These are phyloP conservation scores for Parotocinclus haroldoi DNA, from an alignment of 2,797 vertebrate genomes.

Conservation along the genomic window DNA sequence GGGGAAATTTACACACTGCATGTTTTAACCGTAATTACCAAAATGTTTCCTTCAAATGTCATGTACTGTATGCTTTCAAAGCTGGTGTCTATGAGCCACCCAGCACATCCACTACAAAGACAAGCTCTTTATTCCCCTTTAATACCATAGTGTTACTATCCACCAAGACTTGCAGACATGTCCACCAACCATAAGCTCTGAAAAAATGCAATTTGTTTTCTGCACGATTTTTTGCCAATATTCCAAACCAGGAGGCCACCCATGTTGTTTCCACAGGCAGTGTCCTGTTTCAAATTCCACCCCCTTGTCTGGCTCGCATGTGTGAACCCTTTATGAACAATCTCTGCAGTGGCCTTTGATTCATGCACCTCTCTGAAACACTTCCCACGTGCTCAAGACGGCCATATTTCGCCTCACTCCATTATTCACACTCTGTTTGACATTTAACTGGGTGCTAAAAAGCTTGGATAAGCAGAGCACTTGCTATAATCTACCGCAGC, in stretches of 20 bases:
- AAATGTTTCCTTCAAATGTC: too few relatives aligned
- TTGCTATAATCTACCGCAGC: conserved; percentile 49
- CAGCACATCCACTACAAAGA: neutral
- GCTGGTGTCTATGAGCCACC: too few relatives aligned
- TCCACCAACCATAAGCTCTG: neutral
- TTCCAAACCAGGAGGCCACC: neutral
- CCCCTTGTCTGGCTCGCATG: conserved; percentile 7
- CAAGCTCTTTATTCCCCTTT: neutral
- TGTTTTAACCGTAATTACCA: too few relatives aligned
- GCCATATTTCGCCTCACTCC: conserved; percentile 55
- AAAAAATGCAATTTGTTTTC: conserved; percentile 33
- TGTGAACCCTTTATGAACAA: neutral
- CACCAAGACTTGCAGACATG: conserved; percentile 17
- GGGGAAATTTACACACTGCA: too few relatives aligned
- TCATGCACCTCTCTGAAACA: conserved; percentile 49
- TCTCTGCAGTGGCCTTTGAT: conserved; percentile 33
- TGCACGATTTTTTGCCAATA: neutral
- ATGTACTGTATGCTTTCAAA: too few relatives aligned
- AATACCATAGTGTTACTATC: conserved; percentile 13
- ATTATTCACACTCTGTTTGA: conserved; percentile 64
- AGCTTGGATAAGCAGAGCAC: conserved; percentile 57
- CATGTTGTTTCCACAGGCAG: neutral
- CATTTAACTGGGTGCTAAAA: conserved; percentile 71
- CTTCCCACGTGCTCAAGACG: conserved; percentile 46
- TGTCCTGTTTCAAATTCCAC: neutral